A percentile compares a stretch with the other conserved stretches of the same genome.
phyloP scores from a whole-genome alignment of 2,888 invertebrate genomes.

The Pristionchus mayeri region DNA sequence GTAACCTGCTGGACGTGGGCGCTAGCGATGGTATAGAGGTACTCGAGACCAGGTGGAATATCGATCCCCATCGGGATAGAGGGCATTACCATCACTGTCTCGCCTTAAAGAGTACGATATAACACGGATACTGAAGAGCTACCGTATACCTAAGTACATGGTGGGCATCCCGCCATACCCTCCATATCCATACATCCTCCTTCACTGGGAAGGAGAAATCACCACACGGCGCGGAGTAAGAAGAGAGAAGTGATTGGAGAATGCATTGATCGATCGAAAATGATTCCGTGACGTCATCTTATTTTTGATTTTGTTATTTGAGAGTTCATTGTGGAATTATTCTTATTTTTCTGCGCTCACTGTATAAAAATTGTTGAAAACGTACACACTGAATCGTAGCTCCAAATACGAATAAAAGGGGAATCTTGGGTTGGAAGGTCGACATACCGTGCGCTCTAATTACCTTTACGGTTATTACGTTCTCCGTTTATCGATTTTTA shows the following conservation, averaged over 20 bases:
- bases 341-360: too few relatives aligned
- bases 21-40: conserved; percentile 15
- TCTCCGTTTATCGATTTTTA: too few relatives aligned
- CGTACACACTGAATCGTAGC: too few relatives aligned
- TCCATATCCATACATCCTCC: neutral
- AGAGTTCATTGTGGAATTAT: too few relatives aligned
- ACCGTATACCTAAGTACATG: neutral
- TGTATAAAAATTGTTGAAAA: too few relatives aligned
- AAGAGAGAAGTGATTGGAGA: neutral
- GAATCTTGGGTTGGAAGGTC: too few relatives aligned
- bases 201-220: neutral
- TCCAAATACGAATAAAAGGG: too few relatives aligned
- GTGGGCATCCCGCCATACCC: neutral
- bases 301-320: too few relatives aligned
- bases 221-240: neutral
- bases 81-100: neutral
- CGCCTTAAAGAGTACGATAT: neutral
- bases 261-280: neutral
- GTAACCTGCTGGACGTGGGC: conserved; percentile 37
- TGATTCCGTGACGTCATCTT: too few relatives aligned
- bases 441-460: too few relatives aligned
- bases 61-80: neutral
- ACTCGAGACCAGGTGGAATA: conserved; percentile 26
- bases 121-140: neutral
- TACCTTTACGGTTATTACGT: too few relatives aligned